These are phyloP conservation scores for Mactromeris polynyma DNA, from an alignment of 2,888 invertebrate species.

Conservation along the genomic window DNA sequence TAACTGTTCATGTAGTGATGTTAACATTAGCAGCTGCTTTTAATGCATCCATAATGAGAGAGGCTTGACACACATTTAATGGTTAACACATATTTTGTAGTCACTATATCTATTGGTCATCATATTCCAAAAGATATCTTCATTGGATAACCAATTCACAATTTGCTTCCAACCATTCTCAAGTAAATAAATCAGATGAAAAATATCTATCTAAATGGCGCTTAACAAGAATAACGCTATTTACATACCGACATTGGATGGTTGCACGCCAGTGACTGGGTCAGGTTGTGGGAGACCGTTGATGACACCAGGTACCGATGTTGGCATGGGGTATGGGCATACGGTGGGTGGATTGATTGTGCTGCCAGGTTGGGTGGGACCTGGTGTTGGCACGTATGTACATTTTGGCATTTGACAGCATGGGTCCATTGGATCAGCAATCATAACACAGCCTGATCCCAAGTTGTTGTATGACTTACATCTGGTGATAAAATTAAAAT, in stretches of 20 bases:
- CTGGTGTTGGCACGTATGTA: constrained; percentile 71
- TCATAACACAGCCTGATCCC: constrained; percentile 74
- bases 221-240: background rate
- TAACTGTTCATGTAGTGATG: too few relatives aligned
- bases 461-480: constrained; percentile 78
- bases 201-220: too few relatives aligned
- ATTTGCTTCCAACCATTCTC: too few relatives aligned
- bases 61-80: too few relatives aligned
- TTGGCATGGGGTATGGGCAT: constrained; percentile 72
- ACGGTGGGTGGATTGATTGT: constrained; percentile 64
- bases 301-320: constrained; percentile 71
- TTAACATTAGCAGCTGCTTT: too few relatives aligned
- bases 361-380: constrained; percentile 65
- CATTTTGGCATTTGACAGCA: constrained; percentile 78
- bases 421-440: constrained; percentile 72
- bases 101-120: too few relatives aligned
- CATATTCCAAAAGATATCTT: too few relatives aligned
- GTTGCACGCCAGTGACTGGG: constrained; percentile 70
- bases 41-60: too few relatives aligned
- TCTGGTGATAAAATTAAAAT: constrained; percentile 49
- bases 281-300: constrained; percentile 71
- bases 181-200: too few relatives aligned
- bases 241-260: constrained; percentile 67
- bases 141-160: too few relatives aligned
- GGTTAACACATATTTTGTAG: too few relatives aligned